A percentile compares a stretch with the other conserved stretches of the same genome.
phyloP scores from a whole-genome alignment of 2,113 vertebrate genomes.

The Bambusicola thoracicus region DNA sequence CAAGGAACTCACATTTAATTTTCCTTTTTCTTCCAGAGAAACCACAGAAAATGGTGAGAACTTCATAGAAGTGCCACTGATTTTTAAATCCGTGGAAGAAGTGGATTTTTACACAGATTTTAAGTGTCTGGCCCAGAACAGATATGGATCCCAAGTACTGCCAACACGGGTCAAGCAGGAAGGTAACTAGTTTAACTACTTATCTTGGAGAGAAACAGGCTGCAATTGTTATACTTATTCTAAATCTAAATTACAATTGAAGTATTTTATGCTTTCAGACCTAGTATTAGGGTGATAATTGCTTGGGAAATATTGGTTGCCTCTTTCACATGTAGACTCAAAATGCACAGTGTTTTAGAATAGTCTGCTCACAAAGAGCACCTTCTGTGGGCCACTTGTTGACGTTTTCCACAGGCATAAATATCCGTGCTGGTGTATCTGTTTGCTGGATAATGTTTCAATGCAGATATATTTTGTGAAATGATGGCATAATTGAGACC shows the following conservation, averaged over 20 bases:
- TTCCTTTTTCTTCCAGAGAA: conserved; percentile 75
- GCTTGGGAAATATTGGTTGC: not conserved
- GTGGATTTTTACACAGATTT: conserved; percentile 83
- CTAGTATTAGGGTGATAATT: not conserved
- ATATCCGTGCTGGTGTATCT: not conserved
- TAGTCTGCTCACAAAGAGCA: not conserved
- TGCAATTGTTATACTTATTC: not conserved
- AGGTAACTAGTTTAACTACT: conserved; percentile 74
- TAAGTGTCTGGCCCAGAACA: conserved; percentile 82
- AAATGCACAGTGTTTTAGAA: not conserved
- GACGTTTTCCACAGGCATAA: not conserved
- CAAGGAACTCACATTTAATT: not conserved
- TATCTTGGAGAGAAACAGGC: not conserved
- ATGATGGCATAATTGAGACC: not conserved
- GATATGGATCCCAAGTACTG: conserved; percentile 75
- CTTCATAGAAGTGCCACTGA: conserved; percentile 82
- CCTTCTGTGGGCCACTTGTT: not conserved
- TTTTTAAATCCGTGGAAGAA: conserved; percentile 79
- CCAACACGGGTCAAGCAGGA: conserved; percentile 78
- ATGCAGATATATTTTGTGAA: not conserved
- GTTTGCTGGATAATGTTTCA: not conserved
- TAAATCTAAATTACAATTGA: not conserved
- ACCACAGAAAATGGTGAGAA: conserved; percentile 76
- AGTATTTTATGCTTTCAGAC: not conserved
- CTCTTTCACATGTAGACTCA: not conserved